Base-by-base conservation (phyloP, 2,113 vertebrate genomes). In the Hucho hucho region DNA sequence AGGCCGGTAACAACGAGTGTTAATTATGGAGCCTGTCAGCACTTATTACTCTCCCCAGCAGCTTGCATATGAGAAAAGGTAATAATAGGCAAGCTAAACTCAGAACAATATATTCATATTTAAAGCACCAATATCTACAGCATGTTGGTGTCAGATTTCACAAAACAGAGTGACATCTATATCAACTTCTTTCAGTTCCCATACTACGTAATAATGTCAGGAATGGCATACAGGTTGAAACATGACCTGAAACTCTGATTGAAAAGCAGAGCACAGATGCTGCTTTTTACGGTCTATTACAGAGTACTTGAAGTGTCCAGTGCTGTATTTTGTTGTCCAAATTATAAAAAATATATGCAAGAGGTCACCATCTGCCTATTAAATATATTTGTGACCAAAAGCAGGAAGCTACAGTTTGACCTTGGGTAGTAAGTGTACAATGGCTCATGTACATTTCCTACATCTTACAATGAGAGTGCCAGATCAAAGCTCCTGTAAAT, bases 361-460 rank as follows among this genome's bases (percentile, higher is more conserved):
- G 6, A 75, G 4, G 65, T 64, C 49, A 18, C 49, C 16, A 4
- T 53, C 58, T 26, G 6, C 63, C 73, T 64, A 65, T 63, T 79
- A 43, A 76, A 59, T 70, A 49, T 70, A 49, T 64, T 61, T 73
- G 32, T 70, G 75, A 73, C 61, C 72, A 80, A 87, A 83, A 75
- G 63, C 85, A 87, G 87, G 84, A 86, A 83, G 79, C 58, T 68
- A 65, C 47, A 53, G 49, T 53, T 53, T 82, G 78, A 89, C 83
- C 76, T 78, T 77, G 77, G 70, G 49, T 49, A 68, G 29, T 25
- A 70, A 67, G 14, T 16, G 59, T 61, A 75, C 64, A 28, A 63
- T 74, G 72, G 65, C 59, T 83, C 53, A 75, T 43, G 70, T 37
- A 66, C 65, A 75, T 76, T 79, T 79, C 75, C 79, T 81, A 47